A percentile compares a stretch with the other conserved stretches of the same genome.
Evolutionary conservation across 1,140 invertebrate species (phyloP).

Genomic region (Pinna nobilis): DNA sequence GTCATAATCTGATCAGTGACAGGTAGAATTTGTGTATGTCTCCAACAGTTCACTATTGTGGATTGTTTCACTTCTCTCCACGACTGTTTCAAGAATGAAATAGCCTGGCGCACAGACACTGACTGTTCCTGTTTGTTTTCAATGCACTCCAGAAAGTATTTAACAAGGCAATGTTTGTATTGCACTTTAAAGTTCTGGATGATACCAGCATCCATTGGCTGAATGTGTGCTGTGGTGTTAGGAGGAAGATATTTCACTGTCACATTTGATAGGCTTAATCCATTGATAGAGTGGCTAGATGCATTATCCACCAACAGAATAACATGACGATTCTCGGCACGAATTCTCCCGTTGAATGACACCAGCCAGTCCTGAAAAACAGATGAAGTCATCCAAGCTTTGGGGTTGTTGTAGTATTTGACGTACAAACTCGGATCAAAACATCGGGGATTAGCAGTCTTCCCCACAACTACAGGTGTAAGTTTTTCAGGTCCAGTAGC

Average conservation of each 20-base stretch:
- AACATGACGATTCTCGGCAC: slow-evolving; percentile 26
- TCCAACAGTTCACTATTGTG: slow-evolving; percentile 1
- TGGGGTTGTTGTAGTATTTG: background rate
- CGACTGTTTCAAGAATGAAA: background rate
- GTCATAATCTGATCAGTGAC: background rate
- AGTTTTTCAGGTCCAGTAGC: background rate
- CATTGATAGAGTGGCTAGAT: slow-evolving; percentile 34
- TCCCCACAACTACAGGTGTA: background rate
- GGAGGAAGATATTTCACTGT: slow-evolving; percentile 73
- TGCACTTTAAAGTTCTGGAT: slow-evolving; percentile 23
- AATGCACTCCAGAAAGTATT: background rate
- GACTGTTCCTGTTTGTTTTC: background rate
- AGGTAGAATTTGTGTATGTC: slow-evolving; percentile 1
- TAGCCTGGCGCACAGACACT: background rate
- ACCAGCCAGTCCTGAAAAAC: background rate
- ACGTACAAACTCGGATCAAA: slow-evolving; percentile 8
- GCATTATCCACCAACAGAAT: slow-evolving; percentile 50
- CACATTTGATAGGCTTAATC: slow-evolving; percentile 54
- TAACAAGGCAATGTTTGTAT: too few species aligned
- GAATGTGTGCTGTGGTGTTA: slow-evolving; percentile 19
- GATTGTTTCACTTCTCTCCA: background rate
- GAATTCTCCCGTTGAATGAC: slow-evolving; percentile 4
- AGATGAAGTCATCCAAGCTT: slow-evolving; percentile 12
- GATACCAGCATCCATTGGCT: slow-evolving; percentile 27
- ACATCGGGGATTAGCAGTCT: background rate